A percentile compares a stretch with the other conserved stretches of the same genome.
Evolutionary conservation across 2,113 vertebrate genomes (phyloP).

Genomic region (Corapipo altera): DNA sequence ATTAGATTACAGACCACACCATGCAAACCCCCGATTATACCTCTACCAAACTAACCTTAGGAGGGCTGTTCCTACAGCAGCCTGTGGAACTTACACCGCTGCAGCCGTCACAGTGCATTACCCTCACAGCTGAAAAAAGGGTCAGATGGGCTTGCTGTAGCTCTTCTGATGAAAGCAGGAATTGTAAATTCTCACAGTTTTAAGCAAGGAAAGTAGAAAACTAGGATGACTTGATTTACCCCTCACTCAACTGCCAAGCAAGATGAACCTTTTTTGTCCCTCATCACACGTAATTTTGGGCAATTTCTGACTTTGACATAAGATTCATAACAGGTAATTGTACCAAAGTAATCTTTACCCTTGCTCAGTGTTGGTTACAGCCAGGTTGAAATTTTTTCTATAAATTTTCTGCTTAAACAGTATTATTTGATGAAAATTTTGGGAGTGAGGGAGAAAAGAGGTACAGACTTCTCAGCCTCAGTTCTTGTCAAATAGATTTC

Average conservation of each 20-base stretch:
- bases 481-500: not conserved
- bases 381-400: not conserved
- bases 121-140: not conserved
- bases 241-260: not conserved
- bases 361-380: not conserved
- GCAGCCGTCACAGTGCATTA: not conserved
- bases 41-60: not conserved
- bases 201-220: not conserved
- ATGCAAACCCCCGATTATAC: not conserved
- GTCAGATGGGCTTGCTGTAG: not conserved
- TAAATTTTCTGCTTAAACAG: not conserved
- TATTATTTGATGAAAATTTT: not conserved
- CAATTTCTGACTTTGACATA: not conserved
- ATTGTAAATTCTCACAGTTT: not conserved
- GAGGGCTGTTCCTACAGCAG: not conserved
- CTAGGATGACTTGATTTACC: not conserved
- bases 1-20: not conserved
- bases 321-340: not conserved
- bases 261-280: not conserved
- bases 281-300: not conserved
- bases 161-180: not conserved
- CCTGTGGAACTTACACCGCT: not conserved
- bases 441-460: not conserved
- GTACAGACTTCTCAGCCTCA: not conserved
- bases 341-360: not conserved